These are phyloP conservation scores for Hippocampus mohnikei DNA, from an alignment of 2,113 vertebrate species.

Conservation along the genomic window DNA sequence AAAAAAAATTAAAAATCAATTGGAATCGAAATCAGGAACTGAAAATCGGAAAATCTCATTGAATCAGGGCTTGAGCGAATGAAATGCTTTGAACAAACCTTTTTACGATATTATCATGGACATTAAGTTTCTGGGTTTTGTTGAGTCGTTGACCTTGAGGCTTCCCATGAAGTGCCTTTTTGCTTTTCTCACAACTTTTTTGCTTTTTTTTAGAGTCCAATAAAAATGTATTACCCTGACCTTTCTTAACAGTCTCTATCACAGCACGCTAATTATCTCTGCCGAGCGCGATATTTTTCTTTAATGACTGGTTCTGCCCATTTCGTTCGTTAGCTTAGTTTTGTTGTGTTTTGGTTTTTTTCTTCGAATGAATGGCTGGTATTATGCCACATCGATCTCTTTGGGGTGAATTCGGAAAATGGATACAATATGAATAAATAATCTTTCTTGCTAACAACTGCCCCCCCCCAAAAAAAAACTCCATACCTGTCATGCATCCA, in stretches of 20 bases:
- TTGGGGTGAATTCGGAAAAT: neutral
- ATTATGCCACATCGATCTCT: too few species aligned
- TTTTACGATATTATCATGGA: slow-evolving; percentile 16
- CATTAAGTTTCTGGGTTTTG: slow-evolving; percentile 44
- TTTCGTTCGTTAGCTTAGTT: neutral
- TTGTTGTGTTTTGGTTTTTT: neutral
- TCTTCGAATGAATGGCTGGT: too few species aligned
- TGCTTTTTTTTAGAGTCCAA: slow-evolving; percentile 8
- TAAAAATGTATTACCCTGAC: neutral
- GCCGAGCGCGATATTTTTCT: neutral
- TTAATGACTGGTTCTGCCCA: neutral
- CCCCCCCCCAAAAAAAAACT: neutral
- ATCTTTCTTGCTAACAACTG: neutral
- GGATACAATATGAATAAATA: neutral
- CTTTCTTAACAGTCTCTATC: slow-evolving; percentile 15
- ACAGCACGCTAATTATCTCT: neutral
- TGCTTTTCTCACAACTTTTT: slow-evolving; percentile 31
- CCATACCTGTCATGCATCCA: neutral
- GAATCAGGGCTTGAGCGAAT: too few species aligned
- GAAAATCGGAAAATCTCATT: too few species aligned
- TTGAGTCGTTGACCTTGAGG: slow-evolving; percentile 16
- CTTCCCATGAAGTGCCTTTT: slow-evolving; percentile 27
- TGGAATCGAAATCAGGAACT: too few species aligned
- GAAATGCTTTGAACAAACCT: slow-evolving; percentile 39
- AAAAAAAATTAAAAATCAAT: slow-evolving; percentile 39